Evolutionary conservation across 2,888 invertebrate genomes (phyloP).

Genomic region (Sisyra terminalis): DNA sequence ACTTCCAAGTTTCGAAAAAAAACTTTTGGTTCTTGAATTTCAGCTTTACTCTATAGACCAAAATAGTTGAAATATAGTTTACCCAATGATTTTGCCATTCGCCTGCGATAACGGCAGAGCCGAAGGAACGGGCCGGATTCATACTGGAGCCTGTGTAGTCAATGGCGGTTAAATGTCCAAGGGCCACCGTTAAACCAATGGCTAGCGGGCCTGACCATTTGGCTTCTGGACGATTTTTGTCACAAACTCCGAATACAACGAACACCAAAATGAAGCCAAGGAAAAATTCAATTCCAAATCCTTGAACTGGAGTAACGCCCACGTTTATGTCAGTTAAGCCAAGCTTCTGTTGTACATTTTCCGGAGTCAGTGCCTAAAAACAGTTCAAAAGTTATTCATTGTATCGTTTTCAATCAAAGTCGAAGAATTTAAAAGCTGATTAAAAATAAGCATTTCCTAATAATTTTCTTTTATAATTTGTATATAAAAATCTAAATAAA

Average conservation of each 20-base stretch:
- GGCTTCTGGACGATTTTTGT: slow-evolving; percentile 60
- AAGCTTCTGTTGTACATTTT: slow-evolving; percentile 37
- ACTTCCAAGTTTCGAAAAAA: no score
- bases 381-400: no score
- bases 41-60: no score
- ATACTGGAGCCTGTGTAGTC: slow-evolving; percentile 77
- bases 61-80: no score
- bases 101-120: slow-evolving; percentile 64
- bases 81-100: slow-evolving; percentile 74
- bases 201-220: slow-evolving; percentile 70
- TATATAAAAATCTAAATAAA: no score
- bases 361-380: slow-evolving; percentile 48
- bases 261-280: slow-evolving; percentile 77
- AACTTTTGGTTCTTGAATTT: no score
- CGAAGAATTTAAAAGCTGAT: neutral
- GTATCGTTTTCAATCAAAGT: no score
- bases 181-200: slow-evolving; percentile 72
- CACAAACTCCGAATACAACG: slow-evolving; percentile 80
- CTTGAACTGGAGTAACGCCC: slow-evolving; percentile 54
- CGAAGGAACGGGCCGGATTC: slow-evolving; percentile 84
- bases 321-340: slow-evolving; percentile 50
- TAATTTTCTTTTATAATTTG: no score
- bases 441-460: no score
- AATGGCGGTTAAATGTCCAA: slow-evolving; percentile 73
- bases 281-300: slow-evolving; percentile 80